phyloP scores from a whole-genome alignment of 2,797 vertebrate genomes.

The Melanotaenia nigrans region DNA sequence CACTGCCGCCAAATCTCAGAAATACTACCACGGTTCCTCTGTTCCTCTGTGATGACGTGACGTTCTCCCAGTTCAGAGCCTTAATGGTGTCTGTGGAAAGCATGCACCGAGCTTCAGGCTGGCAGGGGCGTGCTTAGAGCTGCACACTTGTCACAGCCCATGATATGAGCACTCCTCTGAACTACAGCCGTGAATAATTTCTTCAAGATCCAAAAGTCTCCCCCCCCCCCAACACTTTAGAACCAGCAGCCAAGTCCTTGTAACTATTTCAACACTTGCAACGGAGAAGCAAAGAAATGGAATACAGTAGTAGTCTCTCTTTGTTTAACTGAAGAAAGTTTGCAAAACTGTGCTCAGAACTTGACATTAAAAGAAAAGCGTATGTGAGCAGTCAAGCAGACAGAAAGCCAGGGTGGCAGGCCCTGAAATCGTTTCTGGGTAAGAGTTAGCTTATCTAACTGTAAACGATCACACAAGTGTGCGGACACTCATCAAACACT shows the following conservation, averaged over 20 bases:
- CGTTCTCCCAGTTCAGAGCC: slow-evolving; percentile 62
- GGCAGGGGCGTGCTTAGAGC: slow-evolving; percentile 71
- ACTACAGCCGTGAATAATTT: slow-evolving; percentile 79
- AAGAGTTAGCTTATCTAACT: slow-evolving; percentile 69
- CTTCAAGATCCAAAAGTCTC: slow-evolving; percentile 75
- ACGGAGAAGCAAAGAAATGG: slow-evolving; percentile 71
- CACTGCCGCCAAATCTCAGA: slow-evolving; percentile 60
- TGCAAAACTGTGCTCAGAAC: slow-evolving; percentile 74
- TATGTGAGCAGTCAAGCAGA: slow-evolving; percentile 58
- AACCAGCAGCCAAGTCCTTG: slow-evolving; percentile 70
- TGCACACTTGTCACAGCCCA: slow-evolving; percentile 78
- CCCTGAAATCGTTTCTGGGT: slow-evolving; percentile 62
- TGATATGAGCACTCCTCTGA: slow-evolving; percentile 75
- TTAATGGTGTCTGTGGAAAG: slow-evolving; percentile 76
- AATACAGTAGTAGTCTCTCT: slow-evolving; percentile 70
- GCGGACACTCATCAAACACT: slow-evolving; percentile 73
- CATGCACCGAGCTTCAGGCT: slow-evolving; percentile 62
- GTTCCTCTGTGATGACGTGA: slow-evolving; percentile 67
- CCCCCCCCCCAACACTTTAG: slow-evolving; percentile 62
- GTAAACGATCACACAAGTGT: slow-evolving; percentile 61
- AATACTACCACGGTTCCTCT: slow-evolving; percentile 58
- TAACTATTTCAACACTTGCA: slow-evolving; percentile 80
- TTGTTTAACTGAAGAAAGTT: slow-evolving; percentile 80
- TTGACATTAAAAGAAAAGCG: slow-evolving; percentile 70
- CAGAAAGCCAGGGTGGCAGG: slow-evolving; percentile 39